Evolutionary conservation across 2,113 vertebrate species (phyloP), one percentile per base, ranked within the genome.

Genomic region (Dunckerocampus dactyliophorus): DNA sequence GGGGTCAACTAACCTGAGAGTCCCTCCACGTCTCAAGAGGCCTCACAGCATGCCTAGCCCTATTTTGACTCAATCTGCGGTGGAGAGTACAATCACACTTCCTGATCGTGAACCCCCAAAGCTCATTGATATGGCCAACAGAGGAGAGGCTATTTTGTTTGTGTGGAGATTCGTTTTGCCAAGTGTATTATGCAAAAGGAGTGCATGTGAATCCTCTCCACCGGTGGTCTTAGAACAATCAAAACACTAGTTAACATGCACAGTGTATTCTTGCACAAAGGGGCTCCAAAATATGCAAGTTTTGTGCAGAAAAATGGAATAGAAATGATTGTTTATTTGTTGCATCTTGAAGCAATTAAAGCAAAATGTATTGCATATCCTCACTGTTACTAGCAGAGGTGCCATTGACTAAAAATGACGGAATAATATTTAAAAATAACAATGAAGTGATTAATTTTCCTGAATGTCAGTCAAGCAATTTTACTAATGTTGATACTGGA

Each of bases 131-230:
- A 51, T 42, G 8, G 52, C 17, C 31, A 11, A 20, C 19, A 8
- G 28, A 42, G 12, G 34, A 62, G 17, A 37, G 6, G 48, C 51
- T 8, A 59, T 45, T 46, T 16, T 53, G 8, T 60, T 31, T 67
- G 22, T 77, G 47, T 58, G 42, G 66, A 69, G 77, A 65, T 72
- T 55, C 55, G 62, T 50, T 19, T 48, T 28, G 31, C 57, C 64
- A 53, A 45, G 62, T 71, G 54, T 72, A 66, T 69, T 39, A 67
- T 68, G 55, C 58, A 68, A 66, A 76, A 52, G 54, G 1, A 63
- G 67, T 68, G 49, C 57, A 57, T 57, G 4, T 72, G 60, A 75
- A 70, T 64, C 37, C 42, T 47, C 51, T 54, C 19, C 2, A 4
- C 22, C 45, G 69, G 59, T 68, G 71, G 12, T 43, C 13, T 43